Base-by-base conservation (phyloP, 2,113 vertebrate genomes). In the Agelaius phoeniceus region DNA sequence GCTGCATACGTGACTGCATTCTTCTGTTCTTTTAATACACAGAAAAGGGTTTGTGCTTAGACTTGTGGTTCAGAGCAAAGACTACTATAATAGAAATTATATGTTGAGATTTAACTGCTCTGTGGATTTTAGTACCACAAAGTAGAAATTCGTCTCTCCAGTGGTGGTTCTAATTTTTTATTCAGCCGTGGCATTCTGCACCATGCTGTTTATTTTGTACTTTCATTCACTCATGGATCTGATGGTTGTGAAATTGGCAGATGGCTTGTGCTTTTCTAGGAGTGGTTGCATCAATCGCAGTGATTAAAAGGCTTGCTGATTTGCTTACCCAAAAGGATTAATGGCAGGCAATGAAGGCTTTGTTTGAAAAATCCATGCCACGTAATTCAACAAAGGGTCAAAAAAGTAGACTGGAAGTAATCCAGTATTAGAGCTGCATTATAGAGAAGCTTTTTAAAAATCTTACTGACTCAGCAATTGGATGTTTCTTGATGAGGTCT, bases 301-400 rank as follows among this genome's bases (percentile, higher is more conserved):
- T 37, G 97, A 97, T 97, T 96, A 97, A 97, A 96, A 95, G 93
- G 55, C 93, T 96, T 97, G 93, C 89, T 96, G 96, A 97, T 96
- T 98, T 97, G 97, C 97, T 97, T 97, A 93, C 94, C 96, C 95
- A 72, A 72, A 97, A 95, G 94, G 95, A 96, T 97, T 97, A 97
- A 97, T 93, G 94, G 65, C 83, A 97, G 89, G 93, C 85, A 97
- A 90, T 26, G 68, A 92, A 88, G 83, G 87, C 94, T 97, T 97
- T 98, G 89, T 96, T 96, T 94, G 85, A 87, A 96, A 97, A 98
- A 97, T 87, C 93, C 82, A 91, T 93, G 90, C 91, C 87, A 83
- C 41, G 6, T 92, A 87, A 97, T 87, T 98, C 96, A 95, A 51
- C 75, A 94, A 80, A 57, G 63, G 92, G 61, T 95, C 84, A 95